Conservation (phyloP, 1,140 invertebrate species). For the Calephelis virginiensis region DNA sequence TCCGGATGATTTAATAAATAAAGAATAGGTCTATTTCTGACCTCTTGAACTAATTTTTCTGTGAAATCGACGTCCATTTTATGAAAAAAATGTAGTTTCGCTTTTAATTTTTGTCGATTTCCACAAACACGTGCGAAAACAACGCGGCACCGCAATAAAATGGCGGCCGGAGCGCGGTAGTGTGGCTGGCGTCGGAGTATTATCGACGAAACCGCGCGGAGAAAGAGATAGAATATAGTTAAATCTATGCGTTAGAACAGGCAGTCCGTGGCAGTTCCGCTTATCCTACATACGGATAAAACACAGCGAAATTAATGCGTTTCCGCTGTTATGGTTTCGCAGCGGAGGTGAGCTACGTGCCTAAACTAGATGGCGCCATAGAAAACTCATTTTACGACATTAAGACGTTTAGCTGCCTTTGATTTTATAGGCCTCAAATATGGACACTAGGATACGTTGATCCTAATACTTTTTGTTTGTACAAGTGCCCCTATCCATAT, state of each 20-base stretch:
- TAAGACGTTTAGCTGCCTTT: no score
- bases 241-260: slow-evolving; percentile 24
- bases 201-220: slow-evolving; percentile 22
- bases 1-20: slow-evolving; percentile 6
- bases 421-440: no score
- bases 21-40: slow-evolving; percentile 23
- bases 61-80: slow-evolving; percentile 24
- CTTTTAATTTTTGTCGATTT: slow-evolving; percentile 23
- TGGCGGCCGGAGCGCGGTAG: slow-evolving; percentile 22
- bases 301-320: slow-evolving; percentile 20
- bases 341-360: slow-evolving; percentile 1
- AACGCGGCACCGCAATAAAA: slow-evolving; percentile 24
- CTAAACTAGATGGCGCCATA: no score
- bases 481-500: no score
- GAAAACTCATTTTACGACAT: no score
- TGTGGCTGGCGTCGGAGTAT: slow-evolving; percentile 22
- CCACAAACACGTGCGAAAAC: slow-evolving; percentile 26
- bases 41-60: slow-evolving; percentile 21
- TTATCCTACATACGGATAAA: slow-evolving; percentile 22
- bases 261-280: slow-evolving; percentile 21
- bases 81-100: slow-evolving; percentile 23
- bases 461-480: no score
- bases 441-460: no score
- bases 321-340: slow-evolving; percentile 20
- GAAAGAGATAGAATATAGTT: slow-evolving; percentile 24